Percentiles rank a stretch among this genome's conserved stretches.
Conservation (phyloP, 2,797 vertebrate species). For the Pseudochirops cupreus region DNA sequence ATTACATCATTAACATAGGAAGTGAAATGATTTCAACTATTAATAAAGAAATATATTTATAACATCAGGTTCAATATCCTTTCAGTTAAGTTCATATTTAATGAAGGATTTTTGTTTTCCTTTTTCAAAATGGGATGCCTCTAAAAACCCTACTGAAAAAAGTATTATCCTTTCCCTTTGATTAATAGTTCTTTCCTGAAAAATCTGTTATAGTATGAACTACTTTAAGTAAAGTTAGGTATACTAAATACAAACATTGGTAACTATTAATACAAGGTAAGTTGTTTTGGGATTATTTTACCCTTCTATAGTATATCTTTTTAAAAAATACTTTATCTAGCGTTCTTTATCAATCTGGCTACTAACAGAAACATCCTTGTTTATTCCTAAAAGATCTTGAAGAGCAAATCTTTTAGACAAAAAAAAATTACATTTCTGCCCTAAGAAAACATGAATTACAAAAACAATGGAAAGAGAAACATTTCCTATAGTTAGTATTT, state of each 20-base stretch:
- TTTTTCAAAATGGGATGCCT: conserved; percentile 11
- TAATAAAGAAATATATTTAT: conserved; percentile 52
- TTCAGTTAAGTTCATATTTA: conserved; percentile 44
- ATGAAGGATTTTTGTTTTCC: conserved; percentile 52
- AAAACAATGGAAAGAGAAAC: conserved; percentile 42
- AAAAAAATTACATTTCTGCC: conserved; percentile 5
- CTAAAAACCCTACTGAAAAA: not conserved
- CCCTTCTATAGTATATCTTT: not conserved
- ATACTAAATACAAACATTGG: conserved; percentile 27
- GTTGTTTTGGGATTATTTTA: too few relatives aligned
- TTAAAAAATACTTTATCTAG: not conserved
- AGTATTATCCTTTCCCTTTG: not conserved
- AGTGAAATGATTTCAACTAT: conserved; percentile 35
- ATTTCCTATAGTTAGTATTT: conserved; percentile 14
- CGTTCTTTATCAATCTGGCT: conserved; percentile 14
- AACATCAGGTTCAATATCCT: conserved; percentile 50
- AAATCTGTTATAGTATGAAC: not conserved
- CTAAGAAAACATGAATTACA: not conserved
- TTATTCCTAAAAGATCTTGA: conserved; percentile 24
- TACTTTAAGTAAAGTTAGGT: not conserved
- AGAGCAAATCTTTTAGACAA: conserved; percentile 7
- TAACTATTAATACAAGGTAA: too few relatives aligned
- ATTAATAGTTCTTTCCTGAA: conserved; percentile 31
- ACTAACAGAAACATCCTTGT: not conserved
- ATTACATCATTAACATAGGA: conserved; percentile 51